Evolutionary conservation across 2,888 invertebrate species (phyloP), one percentile per base, ranked within the genome.

Genomic region (Alloplasta piceator): DNA sequence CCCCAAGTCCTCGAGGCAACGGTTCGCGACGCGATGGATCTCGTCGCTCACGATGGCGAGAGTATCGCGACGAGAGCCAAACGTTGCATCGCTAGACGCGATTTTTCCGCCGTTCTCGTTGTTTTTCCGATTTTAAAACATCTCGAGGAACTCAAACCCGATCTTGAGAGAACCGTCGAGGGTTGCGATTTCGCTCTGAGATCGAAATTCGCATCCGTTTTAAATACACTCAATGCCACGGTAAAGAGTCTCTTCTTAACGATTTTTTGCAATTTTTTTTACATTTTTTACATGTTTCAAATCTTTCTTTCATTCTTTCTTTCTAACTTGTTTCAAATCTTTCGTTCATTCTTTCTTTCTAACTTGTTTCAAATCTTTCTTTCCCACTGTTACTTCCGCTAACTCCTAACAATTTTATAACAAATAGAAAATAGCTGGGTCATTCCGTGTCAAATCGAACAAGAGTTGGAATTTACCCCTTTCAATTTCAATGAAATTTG

Each of bases 1-100:
- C 96, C 96, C 41, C 95, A 96, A 85, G 96, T 98, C 6, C 96
- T 98, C 89, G 96, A 97, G 85, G 95, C 95, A 55, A 95, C 98
- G 81, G 96, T 98, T 6, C 94, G 95, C 85, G 97, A 96, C 89
- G 96, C 98, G 66, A 95, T 98, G 93, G 96, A 97, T 83, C 93
- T 96, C 74, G 95, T 98, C 12, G 96, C 97, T 0, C 95, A 95
- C 85, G 98, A 98, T 90, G 98, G 98, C 3, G 98, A 98, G 94
- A 95, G 94, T 82, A 96, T 97, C 78, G 96, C 96, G 0, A 93
- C 94, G 3, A 93, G 96, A 85, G 96, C 96, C 0, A 95, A 96
- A 88, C 94, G 96, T 84, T 96, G 96, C 88, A 96, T 97, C 75
- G 94, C 94, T 1, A 94, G 95, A 66, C 96, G 96, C 85, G 97